Evolutionary conservation across 1,140 invertebrate species (phyloP).

Genomic region (Calephelis virginiensis): DNA sequence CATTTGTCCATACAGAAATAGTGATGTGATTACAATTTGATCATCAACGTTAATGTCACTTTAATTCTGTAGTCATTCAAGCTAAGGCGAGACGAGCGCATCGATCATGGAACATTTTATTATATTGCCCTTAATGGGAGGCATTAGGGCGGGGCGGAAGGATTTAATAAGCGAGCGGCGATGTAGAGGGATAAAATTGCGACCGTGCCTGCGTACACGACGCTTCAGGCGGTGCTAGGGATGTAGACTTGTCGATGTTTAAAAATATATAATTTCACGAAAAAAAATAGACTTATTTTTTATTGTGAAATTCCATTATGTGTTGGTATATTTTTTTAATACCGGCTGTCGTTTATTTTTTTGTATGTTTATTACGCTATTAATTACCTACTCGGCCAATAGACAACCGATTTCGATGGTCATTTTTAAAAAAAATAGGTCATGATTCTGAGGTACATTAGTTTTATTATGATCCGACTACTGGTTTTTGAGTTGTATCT

Average conservation of each 20-base stretch:
- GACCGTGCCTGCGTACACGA: conserved; percentile 50
- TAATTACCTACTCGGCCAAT: no score
- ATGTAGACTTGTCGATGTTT: conserved; percentile 24
- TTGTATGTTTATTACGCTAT: no score
- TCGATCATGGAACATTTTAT: conserved; percentile 54
- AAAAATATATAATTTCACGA: background rate
- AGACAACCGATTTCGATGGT: no score
- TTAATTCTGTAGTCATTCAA: conserved; percentile 39
- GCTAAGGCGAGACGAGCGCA: conserved; percentile 27
- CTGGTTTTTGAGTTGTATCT: no score
- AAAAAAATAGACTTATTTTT: no score
- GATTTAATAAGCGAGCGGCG: conserved; percentile 73
- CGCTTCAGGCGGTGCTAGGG: conserved; percentile 49
- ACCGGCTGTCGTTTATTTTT: no score
- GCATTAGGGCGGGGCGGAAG: conserved; percentile 69
- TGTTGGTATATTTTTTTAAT: no score
- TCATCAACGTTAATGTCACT: conserved; percentile 42
- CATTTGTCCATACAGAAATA: background rate
- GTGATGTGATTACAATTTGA: conserved; percentile 20
- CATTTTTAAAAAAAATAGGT: no score
- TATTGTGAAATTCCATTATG: background rate
- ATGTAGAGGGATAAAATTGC: conserved; percentile 48
- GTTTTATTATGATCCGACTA: no score
- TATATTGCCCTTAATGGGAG: conserved; percentile 67
- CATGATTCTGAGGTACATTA: no score